Evolutionary conservation across 2,113 vertebrate species (phyloP).

Genomic region (Oplegnathus fasciatus): DNA sequence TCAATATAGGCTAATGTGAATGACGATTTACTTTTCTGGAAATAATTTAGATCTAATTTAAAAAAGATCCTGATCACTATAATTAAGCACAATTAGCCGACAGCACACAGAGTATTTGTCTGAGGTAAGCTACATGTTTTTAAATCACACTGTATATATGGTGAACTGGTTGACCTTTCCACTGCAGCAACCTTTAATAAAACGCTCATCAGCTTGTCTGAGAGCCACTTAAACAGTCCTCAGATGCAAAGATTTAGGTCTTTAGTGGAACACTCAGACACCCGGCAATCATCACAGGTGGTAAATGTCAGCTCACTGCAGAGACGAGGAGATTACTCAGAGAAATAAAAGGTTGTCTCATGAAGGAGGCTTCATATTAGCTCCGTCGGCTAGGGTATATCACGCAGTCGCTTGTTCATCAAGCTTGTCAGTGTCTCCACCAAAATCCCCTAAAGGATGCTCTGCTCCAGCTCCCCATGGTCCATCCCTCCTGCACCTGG

Average conservation of each 20-base stretch:
- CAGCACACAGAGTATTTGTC: background rate
- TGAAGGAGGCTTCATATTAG: background rate
- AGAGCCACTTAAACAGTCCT: constrained; percentile 30
- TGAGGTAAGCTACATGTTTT: background rate
- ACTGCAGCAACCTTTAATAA: constrained; percentile 46
- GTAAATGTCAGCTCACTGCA: constrained; percentile 57
- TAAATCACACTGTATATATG: background rate
- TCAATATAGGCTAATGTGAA: background rate
- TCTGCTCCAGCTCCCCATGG: background rate
- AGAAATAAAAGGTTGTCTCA: background rate
- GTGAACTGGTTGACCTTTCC: constrained; percentile 35
- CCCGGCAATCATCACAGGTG: background rate
- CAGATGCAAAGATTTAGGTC: constrained; percentile 9
- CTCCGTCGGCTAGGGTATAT: background rate
- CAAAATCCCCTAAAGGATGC: background rate
- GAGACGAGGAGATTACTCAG: background rate
- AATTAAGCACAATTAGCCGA: background rate
- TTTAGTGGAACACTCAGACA: constrained; percentile 32
- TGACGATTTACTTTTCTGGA: background rate
- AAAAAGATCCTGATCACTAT: background rate
- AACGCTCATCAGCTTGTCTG: constrained; percentile 26
- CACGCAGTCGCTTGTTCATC: background rate
- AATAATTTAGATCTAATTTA: background rate
- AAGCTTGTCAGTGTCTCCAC: background rate
- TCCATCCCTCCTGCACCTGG: background rate